phyloP scores from a whole-genome alignment of 2,797 vertebrate species.

The Triplophysa bombifrons region DNA sequence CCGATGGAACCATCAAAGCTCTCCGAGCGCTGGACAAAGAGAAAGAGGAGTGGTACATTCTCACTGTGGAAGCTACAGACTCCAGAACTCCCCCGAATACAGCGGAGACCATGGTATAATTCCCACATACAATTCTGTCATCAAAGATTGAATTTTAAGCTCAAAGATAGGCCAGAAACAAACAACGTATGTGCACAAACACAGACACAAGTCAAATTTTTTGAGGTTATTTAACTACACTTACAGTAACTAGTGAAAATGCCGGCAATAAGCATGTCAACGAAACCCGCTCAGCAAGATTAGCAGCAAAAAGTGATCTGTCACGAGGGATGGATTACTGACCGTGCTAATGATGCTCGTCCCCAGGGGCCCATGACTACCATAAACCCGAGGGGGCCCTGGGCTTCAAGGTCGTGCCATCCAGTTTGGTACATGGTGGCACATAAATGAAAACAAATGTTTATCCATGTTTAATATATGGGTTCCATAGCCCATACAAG shows the following conservation, averaged over 20 bases:
- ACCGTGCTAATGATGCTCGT: too few species aligned
- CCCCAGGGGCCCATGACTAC: too few species aligned
- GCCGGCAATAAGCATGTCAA: background rate
- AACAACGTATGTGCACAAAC: background rate
- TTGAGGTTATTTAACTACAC: background rate
- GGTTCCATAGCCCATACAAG: too few species aligned
- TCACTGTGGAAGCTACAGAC: slow-evolving; percentile 77
- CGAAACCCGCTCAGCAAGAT: background rate
- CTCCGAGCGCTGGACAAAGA: slow-evolving; percentile 70
- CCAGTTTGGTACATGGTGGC: too few species aligned
- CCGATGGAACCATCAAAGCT: slow-evolving; percentile 67
- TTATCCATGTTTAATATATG: too few species aligned
- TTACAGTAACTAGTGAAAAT: background rate
- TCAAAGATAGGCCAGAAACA: background rate
- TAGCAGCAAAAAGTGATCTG: background rate
- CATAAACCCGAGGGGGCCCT: too few species aligned
- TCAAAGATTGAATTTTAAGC: background rate
- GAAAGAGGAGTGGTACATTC: slow-evolving; percentile 67
- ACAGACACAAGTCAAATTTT: too few species aligned
- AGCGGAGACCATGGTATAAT: slow-evolving; percentile 71
- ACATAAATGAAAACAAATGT: too few species aligned
- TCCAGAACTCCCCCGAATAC: slow-evolving; percentile 69
- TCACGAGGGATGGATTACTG: too few species aligned
- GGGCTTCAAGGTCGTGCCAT: too few species aligned
- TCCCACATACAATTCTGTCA: background rate